Percentiles rank a stretch among this genome's conserved stretches.
Conservation (phyloP, 2,113 vertebrate species). For the Cryptoleucopteryx plumbea region DNA sequence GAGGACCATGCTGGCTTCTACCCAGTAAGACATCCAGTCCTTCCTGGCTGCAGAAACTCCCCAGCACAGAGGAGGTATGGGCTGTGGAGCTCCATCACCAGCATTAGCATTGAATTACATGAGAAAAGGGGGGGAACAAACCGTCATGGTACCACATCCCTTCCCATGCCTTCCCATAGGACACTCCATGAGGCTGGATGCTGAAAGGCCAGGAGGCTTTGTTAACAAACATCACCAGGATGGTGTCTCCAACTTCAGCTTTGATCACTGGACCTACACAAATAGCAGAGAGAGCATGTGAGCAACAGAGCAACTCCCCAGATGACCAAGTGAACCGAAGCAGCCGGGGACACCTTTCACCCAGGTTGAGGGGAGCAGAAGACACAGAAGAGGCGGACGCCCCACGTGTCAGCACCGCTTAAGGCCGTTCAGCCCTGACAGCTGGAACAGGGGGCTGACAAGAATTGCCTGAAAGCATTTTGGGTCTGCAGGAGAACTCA, state of each 20-base stretch:
- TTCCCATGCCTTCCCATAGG: slow-evolving; percentile 68
- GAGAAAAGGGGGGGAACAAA: slow-evolving; percentile 29
- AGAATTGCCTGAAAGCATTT: neutral
- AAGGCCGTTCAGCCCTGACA: neutral
- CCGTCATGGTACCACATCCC: slow-evolving; percentile 71
- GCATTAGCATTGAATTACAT: neutral
- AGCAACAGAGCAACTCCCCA: neutral
- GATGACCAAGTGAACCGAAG: neutral
- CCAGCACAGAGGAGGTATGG: neutral
- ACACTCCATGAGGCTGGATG: slow-evolving; percentile 77
- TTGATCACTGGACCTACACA: slow-evolving; percentile 75
- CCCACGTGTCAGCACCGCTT: accelerated
- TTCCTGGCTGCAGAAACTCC: neutral
- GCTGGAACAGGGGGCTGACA: neutral
- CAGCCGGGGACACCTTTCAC: neutral
- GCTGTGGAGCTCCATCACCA: neutral
- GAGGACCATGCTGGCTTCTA: neutral
- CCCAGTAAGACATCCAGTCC: neutral
- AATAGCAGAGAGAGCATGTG: neutral
- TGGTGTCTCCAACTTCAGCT: slow-evolving; percentile 78
- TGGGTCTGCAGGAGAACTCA: neutral
- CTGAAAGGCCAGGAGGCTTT: slow-evolving; percentile 78
- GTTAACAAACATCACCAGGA: slow-evolving; percentile 72
- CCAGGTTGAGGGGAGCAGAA: neutral
- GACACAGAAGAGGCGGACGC: accelerated